Evolutionary conservation across 2,888 invertebrate species (phyloP).

Genomic region (Deilephila elpenor): DNA sequence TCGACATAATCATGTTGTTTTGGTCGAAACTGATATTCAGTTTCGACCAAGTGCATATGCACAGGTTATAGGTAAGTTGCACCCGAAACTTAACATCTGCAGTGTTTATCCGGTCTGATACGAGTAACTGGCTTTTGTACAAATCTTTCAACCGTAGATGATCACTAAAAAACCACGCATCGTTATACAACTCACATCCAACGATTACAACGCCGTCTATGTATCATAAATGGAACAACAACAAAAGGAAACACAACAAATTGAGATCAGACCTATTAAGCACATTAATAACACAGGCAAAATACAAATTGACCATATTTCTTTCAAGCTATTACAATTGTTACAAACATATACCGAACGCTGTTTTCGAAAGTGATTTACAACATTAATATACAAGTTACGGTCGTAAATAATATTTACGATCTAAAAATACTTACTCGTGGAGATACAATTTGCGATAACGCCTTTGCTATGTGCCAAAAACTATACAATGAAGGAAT

Average conservation of each 20-base stretch:
- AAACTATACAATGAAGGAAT: slow-evolving; percentile 33
- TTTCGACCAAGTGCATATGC: too few species aligned
- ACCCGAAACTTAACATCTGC: too few species aligned
- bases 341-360: not conserved
- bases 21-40: too few species aligned
- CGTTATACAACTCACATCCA: too few species aligned
- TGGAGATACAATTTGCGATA: slow-evolving; percentile 8
- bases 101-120: too few species aligned
- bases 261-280: not conserved
- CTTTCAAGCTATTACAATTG: slow-evolving; percentile 1
- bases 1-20: too few species aligned
- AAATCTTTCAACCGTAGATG: too few species aligned
- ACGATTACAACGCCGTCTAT: not conserved
- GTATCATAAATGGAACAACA: not conserved
- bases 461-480: slow-evolving; percentile 22
- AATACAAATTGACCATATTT: not conserved
- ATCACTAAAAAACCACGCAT: too few species aligned
- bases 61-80: too few species aligned
- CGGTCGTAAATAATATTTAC: not conserved
- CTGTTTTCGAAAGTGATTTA: not conserved
- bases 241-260: not conserved
- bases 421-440: slow-evolving; percentile 8
- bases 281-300: not conserved
- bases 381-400: not conserved
- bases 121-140: too few species aligned